Evolutionary conservation across 2,113 vertebrate species (phyloP).

Genomic region (Melanerpes formicivorus): DNA sequence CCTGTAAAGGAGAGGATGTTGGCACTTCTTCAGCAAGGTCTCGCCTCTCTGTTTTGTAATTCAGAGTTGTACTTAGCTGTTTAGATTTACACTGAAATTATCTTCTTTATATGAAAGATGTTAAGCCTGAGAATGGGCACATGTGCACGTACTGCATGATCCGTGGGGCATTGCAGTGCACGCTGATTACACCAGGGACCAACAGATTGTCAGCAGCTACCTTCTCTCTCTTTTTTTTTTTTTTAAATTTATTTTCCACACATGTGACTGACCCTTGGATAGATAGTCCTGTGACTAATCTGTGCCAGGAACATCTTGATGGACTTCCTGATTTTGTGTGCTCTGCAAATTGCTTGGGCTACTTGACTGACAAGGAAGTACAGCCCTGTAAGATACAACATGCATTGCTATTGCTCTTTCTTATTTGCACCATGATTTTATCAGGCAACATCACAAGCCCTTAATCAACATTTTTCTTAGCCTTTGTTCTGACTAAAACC

Average conservation of each 20-base stretch:
- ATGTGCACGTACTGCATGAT: rapidly evolving
- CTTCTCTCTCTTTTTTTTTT: not conserved
- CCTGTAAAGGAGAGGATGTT: not conserved
- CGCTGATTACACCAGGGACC: not conserved
- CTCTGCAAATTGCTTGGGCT: slow-evolving; percentile 21
- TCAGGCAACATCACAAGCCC: not conserved
- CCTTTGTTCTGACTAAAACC: not conserved
- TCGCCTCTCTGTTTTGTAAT: not conserved
- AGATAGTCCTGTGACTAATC: slow-evolving; percentile 58
- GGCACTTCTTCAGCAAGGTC: slow-evolving; percentile 10
- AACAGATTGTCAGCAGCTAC: not conserved
- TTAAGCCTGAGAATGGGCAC: not conserved
- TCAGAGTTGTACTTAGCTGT: not conserved
- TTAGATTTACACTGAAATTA: not conserved
- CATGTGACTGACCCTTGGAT: slow-evolving; percentile 60
- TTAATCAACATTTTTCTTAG: slow-evolving; percentile 24
- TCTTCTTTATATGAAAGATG: not conserved
- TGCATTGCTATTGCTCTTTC: not conserved
- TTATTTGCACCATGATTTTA: not conserved
- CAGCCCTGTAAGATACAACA: not conserved
- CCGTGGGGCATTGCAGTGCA: not conserved
- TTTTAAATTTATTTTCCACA: not conserved
- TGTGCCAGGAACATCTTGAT: slow-evolving; percentile 34
- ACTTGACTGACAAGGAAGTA: slow-evolving; percentile 32
- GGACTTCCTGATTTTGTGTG: slow-evolving; percentile 46